Percentiles rank a stretch among this genome's conserved stretches.
These are phyloP conservation scores for Nymphalis io DNA, from an alignment of 1,140 invertebrate genomes.

Conservation along the genomic window DNA sequence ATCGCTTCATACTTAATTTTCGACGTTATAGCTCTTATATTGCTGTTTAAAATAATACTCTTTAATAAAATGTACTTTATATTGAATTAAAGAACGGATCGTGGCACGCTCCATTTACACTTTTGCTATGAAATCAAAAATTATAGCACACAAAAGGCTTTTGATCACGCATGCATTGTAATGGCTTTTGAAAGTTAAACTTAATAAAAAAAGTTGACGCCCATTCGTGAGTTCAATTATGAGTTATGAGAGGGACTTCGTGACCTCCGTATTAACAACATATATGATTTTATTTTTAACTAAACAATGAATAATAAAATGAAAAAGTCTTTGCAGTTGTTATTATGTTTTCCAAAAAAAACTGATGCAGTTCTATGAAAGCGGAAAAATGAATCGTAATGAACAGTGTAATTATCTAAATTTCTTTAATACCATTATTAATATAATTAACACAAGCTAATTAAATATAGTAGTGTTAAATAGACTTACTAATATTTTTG, in stretches of 20 bases:
- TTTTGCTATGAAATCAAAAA: slow-evolving; percentile 29
- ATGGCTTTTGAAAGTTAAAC: slow-evolving; percentile 23
- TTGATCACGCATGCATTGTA: slow-evolving; percentile 30
- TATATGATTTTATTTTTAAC: background rate
- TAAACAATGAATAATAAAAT: slow-evolving; percentile 11
- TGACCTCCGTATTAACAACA: slow-evolving; percentile 1
- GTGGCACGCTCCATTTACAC: slow-evolving; percentile 23
- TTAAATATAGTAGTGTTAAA: no score
- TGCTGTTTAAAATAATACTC: background rate
- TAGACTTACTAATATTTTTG: no score
- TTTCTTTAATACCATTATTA: no score
- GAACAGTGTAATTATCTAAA: no score
- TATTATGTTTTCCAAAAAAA: no score
- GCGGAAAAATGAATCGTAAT: no score
- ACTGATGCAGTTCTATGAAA: no score
- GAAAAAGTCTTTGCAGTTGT: background rate
- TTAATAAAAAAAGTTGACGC: slow-evolving; percentile 26
- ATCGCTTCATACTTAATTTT: background rate
- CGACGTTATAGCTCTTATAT: background rate
- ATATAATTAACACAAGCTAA: no score
- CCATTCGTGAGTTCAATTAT: slow-evolving; percentile 30
- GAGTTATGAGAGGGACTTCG: slow-evolving; percentile 19
- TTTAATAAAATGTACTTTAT: background rate
- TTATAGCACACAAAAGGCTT: slow-evolving; percentile 29
- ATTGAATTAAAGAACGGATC: background rate